Base-by-base conservation (phyloP, 1,140 invertebrate species). In the Eubasilissa regina region DNA sequence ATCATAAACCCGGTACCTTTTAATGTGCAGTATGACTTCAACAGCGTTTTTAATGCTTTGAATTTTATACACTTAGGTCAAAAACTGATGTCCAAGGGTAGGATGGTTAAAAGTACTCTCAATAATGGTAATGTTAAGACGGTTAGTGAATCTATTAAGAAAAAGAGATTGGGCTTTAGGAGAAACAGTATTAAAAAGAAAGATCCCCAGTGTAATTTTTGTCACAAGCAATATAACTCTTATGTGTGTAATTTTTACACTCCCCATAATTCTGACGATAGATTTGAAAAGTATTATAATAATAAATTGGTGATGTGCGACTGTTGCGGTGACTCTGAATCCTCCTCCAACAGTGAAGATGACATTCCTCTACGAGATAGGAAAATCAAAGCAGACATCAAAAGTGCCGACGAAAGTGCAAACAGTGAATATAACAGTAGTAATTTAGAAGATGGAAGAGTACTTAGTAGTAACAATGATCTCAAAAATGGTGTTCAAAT, bases 1-100 rank as follows among this genome's bases (percentile, higher is more conserved):
- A 93, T 93, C 80, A 89, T 93, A 17, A 88, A 90, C 83, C 90
- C 90, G 19, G 84, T 87, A 55, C 87, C 89, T n/a, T 85, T 85
- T 44, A 86, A 87, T 83, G 84, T 88, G 44, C 83, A 84, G 55
- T 86, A 86, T 80, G 82, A 84, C 43, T 83, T 81, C 60, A 79
- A 81, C 44, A 83, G 73, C 73, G 70, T 80, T 19, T 83, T 83
- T 62, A 80, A 83, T 68, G 72, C 75, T 43, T 51, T 81, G 13
- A 83, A 79, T 64, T 78, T 81, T 25, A 74, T 81, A 17, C 68
- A 78, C 10, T 84, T 77, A 13, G 78, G 73, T 53, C 75, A 81
- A 48, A 79, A 78, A 19, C 51, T 83, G 35, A 72, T 82, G 70
- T 79, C 48, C 13, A 79, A 80, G 74, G 60, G 68, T 6, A 81